A percentile compares a stretch with the other conserved stretches of the same genome.
These are phyloP conservation scores for Thysanoteuthis rhombus DNA, from an alignment of 2,888 invertebrate species.

Conservation along the genomic window DNA sequence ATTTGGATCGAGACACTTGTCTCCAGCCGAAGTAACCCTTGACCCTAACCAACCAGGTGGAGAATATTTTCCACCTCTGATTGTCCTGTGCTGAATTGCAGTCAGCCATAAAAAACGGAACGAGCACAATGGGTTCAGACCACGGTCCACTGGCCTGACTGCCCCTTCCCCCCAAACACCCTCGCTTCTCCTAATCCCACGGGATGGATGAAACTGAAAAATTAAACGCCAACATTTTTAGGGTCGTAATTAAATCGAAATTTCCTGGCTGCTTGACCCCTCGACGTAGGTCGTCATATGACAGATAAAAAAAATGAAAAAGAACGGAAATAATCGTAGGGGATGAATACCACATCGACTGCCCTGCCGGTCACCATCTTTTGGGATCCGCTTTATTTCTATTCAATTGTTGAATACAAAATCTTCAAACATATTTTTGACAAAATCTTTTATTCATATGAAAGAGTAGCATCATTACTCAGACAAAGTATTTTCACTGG, in stretches of 20 bases:
- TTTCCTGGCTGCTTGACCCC: neutral
- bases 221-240: neutral
- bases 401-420: too few species aligned
- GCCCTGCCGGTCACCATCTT: too few species aligned
- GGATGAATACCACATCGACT: too few species aligned
- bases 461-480: too few species aligned
- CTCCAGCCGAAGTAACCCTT: neutral
- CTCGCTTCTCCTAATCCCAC: neutral
- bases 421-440: too few species aligned
- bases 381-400: too few species aligned
- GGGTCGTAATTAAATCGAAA: neutral
- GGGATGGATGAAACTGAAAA: neutral
- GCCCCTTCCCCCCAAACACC: neutral
- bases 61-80: neutral
- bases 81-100: neutral
- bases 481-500: too few species aligned
- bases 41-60: neutral
- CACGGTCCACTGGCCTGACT: neutral
- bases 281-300: neutral
- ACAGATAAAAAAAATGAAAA: too few species aligned
- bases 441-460: too few species aligned
- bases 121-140: neutral
- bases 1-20: neutral
- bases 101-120: neutral
- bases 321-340: too few species aligned